These are phyloP conservation scores for Volucella inflata DNA, from an alignment of 2,888 invertebrate species.

Conservation along the genomic window DNA sequence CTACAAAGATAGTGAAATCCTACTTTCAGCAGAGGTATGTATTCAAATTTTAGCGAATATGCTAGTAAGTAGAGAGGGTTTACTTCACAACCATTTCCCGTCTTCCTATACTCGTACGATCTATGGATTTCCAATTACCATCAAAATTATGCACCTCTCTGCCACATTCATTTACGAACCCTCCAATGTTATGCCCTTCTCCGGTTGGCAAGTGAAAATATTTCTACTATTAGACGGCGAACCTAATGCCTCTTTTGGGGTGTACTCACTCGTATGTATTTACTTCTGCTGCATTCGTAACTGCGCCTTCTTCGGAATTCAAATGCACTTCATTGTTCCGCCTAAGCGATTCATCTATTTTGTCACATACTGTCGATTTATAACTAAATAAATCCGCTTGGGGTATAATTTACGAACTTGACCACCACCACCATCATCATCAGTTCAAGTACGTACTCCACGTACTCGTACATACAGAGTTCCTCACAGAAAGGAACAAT, in stretches of 20 bases:
- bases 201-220: constrained; percentile 54
- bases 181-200: constrained; percentile 43
- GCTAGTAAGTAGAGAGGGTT: too few species aligned
- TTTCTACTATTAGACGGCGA: constrained; percentile 32
- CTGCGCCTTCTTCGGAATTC: constrained; percentile 39
- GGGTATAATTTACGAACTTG: constrained; percentile 74
- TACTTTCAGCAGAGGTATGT: too few species aligned
- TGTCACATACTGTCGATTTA: constrained; percentile 75
- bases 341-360: constrained; percentile 75
- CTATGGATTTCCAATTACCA: constrained; percentile 70
- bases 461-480: neutral
- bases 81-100: too few species aligned
- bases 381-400: constrained; percentile 76
- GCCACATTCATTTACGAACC: constrained; percentile 42
- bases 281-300: neutral
- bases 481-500: constrained; percentile 47
- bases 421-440: constrained; percentile 53
- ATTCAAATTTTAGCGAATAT: too few species aligned
- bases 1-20: too few species aligned
- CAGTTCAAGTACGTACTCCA: constrained; percentile 25
- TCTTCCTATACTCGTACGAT: neutral
- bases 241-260: constrained; percentile 46
- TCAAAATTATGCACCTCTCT: constrained; percentile 51
- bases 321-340: constrained; percentile 69
- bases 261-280: neutral